A percentile compares a stretch with the other conserved stretches of the same genome.
Evolutionary conservation across 2,113 vertebrate genomes (phyloP).

Genomic region (Ascaphus truei): DNA sequence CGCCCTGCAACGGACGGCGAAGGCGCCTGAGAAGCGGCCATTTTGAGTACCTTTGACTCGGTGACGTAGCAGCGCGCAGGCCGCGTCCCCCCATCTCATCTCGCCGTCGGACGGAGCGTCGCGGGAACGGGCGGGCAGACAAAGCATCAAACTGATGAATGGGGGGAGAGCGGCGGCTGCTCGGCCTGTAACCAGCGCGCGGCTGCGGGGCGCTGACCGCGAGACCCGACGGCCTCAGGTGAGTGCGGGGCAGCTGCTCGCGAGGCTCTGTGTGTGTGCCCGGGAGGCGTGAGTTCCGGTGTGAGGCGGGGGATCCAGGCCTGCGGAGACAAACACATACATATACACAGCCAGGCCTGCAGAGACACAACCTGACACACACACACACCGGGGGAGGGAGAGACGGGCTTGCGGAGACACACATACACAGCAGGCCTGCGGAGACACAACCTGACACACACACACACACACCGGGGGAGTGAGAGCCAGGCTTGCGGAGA

Average conservation of each 20-base stretch:
- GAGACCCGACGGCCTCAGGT: background rate
- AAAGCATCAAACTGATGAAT: constrained; percentile 69
- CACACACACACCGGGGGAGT: too few relatives aligned
- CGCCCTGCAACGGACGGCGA: background rate
- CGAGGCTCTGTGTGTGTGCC: background rate
- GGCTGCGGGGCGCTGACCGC: background rate
- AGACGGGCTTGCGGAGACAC: too few relatives aligned
- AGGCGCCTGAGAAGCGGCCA: constrained; percentile 36
- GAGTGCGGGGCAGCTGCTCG: background rate
- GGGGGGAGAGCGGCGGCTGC: background rate
- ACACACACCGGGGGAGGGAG: too few relatives aligned
- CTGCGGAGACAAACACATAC: too few relatives aligned
- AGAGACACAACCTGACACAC: too few relatives aligned
- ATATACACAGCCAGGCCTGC: background rate
- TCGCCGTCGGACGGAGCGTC: constrained; percentile 40
- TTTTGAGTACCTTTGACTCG: constrained; percentile 44
- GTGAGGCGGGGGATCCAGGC: background rate
- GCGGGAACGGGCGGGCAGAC: constrained; percentile 68
- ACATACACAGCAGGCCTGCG: background rate
- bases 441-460: too few relatives aligned
- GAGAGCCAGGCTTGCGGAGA: too few relatives aligned
- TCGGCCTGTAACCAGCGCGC: background rate
- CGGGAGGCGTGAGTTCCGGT: constrained; percentile 1
- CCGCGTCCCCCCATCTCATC: constrained; percentile 68
- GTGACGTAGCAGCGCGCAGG: constrained; percentile 64